These are phyloP conservation scores for Hydrochoerus hydrochaeris DNA, from an alignment of 2,113 vertebrate species.

Conservation along the genomic window DNA sequence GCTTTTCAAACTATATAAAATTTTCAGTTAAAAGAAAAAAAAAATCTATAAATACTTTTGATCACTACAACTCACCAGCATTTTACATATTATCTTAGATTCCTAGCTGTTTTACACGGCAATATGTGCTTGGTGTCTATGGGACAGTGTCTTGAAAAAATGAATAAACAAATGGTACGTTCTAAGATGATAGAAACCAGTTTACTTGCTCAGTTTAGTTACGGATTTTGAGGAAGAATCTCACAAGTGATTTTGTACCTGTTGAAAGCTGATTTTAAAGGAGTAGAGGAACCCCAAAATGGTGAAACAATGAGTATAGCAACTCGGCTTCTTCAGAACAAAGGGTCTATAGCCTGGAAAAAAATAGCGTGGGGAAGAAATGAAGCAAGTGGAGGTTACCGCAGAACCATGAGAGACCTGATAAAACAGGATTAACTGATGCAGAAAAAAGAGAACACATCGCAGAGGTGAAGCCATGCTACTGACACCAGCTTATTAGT, in stretches of 20 bases:
- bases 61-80: not conserved
- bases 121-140: constrained; percentile 80
- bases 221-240: constrained; percentile 84
- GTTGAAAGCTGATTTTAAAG: constrained; percentile 81
- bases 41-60: constrained; percentile 11
- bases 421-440: not conserved
- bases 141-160: constrained; percentile 85
- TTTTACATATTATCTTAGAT: not conserved
- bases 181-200: constrained; percentile 89
- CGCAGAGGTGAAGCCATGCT: not conserved
- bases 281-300: not conserved
- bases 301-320: not conserved
- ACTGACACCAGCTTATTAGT: not conserved
- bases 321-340: not conserved
- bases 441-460: not conserved
- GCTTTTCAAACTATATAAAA: not conserved
- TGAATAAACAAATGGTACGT: constrained; percentile 89
- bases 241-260: constrained; percentile 87
- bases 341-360: not conserved
- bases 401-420: not conserved
- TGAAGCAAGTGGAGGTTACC: not conserved
- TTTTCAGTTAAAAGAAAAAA: not conserved
- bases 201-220: constrained; percentile 86
- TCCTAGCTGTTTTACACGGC: constrained; percentile 11
- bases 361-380: not conserved